These are phyloP conservation scores for Lanius ludovicianus DNA, from an alignment of 2,113 vertebrate genomes.

Conservation along the genomic window DNA sequence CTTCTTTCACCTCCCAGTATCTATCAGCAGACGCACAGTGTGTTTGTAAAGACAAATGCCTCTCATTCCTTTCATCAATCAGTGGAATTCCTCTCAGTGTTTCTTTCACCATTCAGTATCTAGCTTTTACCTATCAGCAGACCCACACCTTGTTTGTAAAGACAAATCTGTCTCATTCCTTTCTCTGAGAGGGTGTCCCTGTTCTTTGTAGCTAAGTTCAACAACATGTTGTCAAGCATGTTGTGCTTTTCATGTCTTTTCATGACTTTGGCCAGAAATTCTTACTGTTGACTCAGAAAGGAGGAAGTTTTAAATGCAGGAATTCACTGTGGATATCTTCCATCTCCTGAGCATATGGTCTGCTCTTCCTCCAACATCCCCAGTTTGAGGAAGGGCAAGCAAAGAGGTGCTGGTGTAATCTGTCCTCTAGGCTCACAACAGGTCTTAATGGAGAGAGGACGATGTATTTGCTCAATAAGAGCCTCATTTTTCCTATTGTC, in stretches of 20 bases:
- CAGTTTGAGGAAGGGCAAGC: not conserved
- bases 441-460: not conserved
- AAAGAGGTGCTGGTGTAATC: accelerated
- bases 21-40: too few relatives aligned
- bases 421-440: accelerated
- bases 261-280: not conserved
- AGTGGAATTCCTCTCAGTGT: too few relatives aligned
- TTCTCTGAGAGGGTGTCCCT: not conserved
- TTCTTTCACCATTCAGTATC: too few relatives aligned
- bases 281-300: not conserved
- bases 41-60: too few relatives aligned
- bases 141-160: too few relatives aligned
- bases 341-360: not conserved
- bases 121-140: too few relatives aligned
- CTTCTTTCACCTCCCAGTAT: too few relatives aligned
- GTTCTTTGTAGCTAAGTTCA: not conserved
- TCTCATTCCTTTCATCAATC: too few relatives aligned
- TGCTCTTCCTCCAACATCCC: not conserved
- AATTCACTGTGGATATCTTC: not conserved
- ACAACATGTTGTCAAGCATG: accelerated
- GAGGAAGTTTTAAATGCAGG: not conserved
- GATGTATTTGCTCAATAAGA: not conserved
- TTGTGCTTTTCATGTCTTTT: not conserved
- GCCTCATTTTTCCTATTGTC: not conserved
- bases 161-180: too few relatives aligned